Percentiles rank a stretch among this genome's conserved stretches.
Evolutionary conservation across 2,797 vertebrate genomes (phyloP).

Genomic region (Cichlasoma orientale): DNA sequence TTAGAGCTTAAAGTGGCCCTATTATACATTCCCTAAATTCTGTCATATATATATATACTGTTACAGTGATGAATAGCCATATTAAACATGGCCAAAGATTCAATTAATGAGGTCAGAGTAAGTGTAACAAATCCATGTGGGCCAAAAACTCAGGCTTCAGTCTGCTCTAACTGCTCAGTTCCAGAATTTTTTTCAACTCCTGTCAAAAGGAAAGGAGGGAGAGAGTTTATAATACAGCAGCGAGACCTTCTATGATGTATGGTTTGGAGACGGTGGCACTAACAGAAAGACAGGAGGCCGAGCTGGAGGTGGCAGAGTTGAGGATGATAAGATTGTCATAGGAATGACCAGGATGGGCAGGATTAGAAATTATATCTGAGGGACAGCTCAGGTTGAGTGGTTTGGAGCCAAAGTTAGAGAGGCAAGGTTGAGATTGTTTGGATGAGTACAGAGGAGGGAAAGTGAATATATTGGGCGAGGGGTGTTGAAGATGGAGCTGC

Average conservation of each 20-base stretch:
- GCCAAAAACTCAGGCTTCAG: neutral
- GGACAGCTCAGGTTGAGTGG: neutral
- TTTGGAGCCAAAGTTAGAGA: neutral
- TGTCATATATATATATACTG: neutral
- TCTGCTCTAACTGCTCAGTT: neutral
- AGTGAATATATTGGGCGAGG: too few species aligned
- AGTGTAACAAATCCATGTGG: neutral
- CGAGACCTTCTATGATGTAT: neutral
- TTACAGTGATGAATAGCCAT: neutral
- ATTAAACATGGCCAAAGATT: slow-evolving; percentile 2
- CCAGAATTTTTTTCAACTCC: neutral
- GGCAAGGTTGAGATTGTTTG: neutral
- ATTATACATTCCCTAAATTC: neutral
- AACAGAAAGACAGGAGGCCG: too few species aligned
- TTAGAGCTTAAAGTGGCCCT: neutral
- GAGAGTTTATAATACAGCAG: neutral
- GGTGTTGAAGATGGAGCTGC: neutral
- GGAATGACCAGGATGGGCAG: neutral
- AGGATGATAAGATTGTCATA: neutral
- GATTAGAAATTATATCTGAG: neutral
- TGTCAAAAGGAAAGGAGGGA: neutral
- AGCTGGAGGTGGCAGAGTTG: neutral
- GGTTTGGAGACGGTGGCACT: neutral
- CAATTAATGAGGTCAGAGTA: neutral
- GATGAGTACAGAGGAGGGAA: neutral